phyloP scores from a whole-genome alignment of 2,113 vertebrate species.

The Corvus cornix region DNA sequence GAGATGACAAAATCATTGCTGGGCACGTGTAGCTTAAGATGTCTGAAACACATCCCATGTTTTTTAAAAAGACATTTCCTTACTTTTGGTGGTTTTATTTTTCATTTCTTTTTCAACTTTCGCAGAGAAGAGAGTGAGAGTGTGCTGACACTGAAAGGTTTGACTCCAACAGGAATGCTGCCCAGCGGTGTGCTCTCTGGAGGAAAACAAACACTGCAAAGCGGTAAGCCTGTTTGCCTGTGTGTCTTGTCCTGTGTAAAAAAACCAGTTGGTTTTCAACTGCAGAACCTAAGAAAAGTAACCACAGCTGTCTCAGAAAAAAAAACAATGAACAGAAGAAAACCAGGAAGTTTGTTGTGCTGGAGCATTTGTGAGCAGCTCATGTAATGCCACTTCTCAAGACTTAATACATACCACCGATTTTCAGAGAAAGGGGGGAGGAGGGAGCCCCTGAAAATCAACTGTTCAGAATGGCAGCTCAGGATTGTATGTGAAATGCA shows the following conservation, averaged over 20 bases:
- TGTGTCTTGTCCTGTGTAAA: neutral
- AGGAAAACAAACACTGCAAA: conserved; percentile 96
- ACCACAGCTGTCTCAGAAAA: neutral
- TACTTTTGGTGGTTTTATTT: neutral
- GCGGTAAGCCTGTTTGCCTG: conserved; percentile 82
- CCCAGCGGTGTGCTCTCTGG: conserved; percentile 96
- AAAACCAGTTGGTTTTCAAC: neutral
- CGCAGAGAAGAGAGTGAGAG: conserved; percentile 98
- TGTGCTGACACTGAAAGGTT: conserved; percentile 94
- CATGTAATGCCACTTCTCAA: neutral
- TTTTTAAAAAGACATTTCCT: neutral
- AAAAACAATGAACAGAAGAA: neutral
- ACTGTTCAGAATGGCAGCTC: neutral
- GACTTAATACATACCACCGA: neutral
- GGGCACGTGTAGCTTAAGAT: neutral
- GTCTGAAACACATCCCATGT: fast-evolving
- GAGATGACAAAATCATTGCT: neutral
- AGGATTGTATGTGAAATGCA: neutral
- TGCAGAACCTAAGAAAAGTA: conserved; percentile 4
- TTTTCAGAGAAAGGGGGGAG: neutral
- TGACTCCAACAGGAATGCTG: conserved; percentile 98
- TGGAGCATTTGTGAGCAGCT: neutral
- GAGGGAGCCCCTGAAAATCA: neutral
- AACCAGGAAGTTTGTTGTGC: neutral
- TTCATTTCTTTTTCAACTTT: neutral